Evolutionary conservation across 2,797 vertebrate genomes (phyloP), one percentile per base, ranked within the genome.

Genomic region (Catharus ustulatus): DNA sequence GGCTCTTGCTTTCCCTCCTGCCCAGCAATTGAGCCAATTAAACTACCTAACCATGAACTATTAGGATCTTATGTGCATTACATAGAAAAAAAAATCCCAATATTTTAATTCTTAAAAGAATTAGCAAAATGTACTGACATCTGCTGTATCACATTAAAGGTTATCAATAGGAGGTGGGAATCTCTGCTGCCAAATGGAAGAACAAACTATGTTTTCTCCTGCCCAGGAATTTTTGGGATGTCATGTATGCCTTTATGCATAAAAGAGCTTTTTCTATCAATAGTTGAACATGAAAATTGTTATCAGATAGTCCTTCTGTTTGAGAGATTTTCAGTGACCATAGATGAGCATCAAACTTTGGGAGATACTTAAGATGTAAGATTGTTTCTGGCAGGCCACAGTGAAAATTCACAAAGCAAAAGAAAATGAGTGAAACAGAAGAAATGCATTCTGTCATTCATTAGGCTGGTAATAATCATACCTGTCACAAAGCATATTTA

Each of bases 381-480:
- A 73, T 52, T 85, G 21, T 13, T 86, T 87, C 1, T 8, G 34
- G 46, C 13, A 72, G 29, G 3, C 23, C 10, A 6, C 14, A 43
- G 29, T 14, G n/a, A 77, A 80, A 89, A 80, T 85, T 84, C 57
- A 61, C 26, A 69, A 64, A 55, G 24, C 10, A 19, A 64, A 79
- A 84, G 23, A 84, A 58, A 8, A 49, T 9, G 22, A 80, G 5
- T 72, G 51, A 91, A 83, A 75, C 6, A 59, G 22, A 81, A 91
- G 51, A 87, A 85, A 91, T 42, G 7, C 4, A 16, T 80, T 34
- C 48, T 62, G 17, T 22, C 34, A 32, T 76, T 88, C 59, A 64
- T 93, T 67, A 90, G 27, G 18, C 40, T 66, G 16, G 36, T 63
- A 87, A 80, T 83, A 91, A 90, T 68, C 22, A 23, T 76, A 46